Base-by-base conservation (phyloP, 2,888 invertebrate species). In the Eristalinus sepulchralis region DNA sequence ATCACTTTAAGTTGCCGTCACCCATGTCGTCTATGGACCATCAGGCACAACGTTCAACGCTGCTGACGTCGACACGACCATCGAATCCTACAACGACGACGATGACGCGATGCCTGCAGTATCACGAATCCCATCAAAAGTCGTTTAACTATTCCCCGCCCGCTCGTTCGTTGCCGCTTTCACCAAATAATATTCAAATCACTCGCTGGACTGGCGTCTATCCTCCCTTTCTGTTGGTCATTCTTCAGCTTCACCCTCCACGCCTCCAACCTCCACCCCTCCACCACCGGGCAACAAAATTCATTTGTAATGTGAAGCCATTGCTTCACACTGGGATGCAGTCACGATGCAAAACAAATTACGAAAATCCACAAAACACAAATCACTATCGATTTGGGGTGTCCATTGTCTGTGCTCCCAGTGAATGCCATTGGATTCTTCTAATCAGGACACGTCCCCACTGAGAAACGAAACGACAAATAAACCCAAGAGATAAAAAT, bases 391-490 rank as follows among this genome's bases (percentile, higher is more conserved):
- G 85, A 81, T 81, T 47, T 81, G 36, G 24, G 66, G 13, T 64
- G 72, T 71, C 77, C 64, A 78, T 85, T 85, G 81, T 77, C 64
- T 77, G 59, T 77, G 68, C 59, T 63, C 77, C 57, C 39, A 72
- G 76, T 76, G 76, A 57, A 64, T 77, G 77, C 64, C 77, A 77
- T 66, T 63, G 80, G 67, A 47, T 22, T 80, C 81, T 71, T 81
- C 85, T 85, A 85, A 85, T 85, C 85, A 81, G 85, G 70, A 85
- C 81, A 81, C 73, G 77, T 85, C 81, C 73, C 73, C 60, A 81
- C 63, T 47, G 53, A 71, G 27, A 75, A 79, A 77, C 24, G 57
- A 47, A 84, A 67, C 84, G 76, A 81, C 85, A 81, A 85, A 85
- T 77, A 77, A 81, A 85, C 72, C 81, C 59, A 68, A 59, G 67